These are phyloP conservation scores for Psephotus haematonotus DNA, from an alignment of 2,113 vertebrate species.

Conservation along the genomic window DNA sequence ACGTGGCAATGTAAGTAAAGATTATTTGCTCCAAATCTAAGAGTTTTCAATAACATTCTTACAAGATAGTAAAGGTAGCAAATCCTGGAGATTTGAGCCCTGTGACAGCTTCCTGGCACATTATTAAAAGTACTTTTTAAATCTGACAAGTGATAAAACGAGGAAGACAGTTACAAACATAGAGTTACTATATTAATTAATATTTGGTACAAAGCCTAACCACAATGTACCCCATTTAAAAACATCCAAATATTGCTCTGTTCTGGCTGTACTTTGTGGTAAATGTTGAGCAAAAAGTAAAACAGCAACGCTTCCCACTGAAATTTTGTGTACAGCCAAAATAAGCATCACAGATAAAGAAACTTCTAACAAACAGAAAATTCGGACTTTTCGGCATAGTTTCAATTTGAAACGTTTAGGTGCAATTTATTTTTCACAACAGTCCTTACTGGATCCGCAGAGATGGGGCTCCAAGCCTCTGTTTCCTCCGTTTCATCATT, in stretches of 20 bases:
- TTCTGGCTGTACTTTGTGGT: not conserved
- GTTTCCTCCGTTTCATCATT: conserved; percentile 91
- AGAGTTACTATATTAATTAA: not conserved
- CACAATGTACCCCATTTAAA: not conserved
- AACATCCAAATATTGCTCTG: not conserved
- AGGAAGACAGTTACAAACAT: not conserved
- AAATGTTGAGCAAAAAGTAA: not conserved
- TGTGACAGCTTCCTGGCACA: not conserved
- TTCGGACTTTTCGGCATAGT: not conserved
- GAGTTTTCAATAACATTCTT: not conserved
- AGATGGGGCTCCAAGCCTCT: conserved; percentile 84
- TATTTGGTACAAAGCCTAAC: not conserved
- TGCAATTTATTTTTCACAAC: conserved; percentile 9
- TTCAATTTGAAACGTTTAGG: not conserved
- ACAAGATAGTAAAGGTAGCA: not conserved
- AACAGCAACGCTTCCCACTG: not conserved
- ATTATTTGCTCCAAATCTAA: not conserved
- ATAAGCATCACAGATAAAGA: not conserved
- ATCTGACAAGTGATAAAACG: not conserved
- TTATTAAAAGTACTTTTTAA: not conserved
- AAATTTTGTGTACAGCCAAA: not conserved
- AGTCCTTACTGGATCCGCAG: conserved; percentile 93
- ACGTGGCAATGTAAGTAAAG: not conserved
- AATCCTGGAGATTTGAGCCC: not conserved
- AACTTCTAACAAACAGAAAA: conserved; percentile 10